Conservation (phyloP, 30 jellyfish, hydroid and myxozoan genomes). For the Aurelia coerulea region DNA sequence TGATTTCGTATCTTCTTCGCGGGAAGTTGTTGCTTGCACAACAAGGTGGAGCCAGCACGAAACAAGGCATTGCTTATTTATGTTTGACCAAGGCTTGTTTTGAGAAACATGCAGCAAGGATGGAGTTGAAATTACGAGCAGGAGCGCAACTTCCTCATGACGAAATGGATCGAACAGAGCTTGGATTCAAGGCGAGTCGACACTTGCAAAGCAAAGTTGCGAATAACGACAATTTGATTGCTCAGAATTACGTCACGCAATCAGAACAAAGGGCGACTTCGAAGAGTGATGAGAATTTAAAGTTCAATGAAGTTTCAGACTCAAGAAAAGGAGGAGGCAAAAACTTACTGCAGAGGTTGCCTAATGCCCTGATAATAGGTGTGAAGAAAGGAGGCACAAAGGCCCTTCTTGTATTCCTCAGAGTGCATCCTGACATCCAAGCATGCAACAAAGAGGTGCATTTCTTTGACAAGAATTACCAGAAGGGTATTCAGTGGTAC, state of each 20-base stretch:
- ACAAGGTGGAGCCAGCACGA: background rate
- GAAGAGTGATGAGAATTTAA: background rate
- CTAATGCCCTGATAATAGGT: constrained; percentile 87
- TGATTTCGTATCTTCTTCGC: background rate
- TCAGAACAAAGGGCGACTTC: background rate
- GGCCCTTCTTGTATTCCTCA: constrained; percentile 86
- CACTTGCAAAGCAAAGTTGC: background rate
- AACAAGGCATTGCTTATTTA: background rate
- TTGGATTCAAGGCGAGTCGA: background rate
- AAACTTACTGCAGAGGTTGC: constrained; percentile 52
- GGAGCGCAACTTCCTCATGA: background rate
- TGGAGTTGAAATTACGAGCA: background rate
- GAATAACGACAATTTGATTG: background rate
- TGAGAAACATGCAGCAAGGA: background rate
- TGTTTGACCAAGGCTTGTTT: background rate
- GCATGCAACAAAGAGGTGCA: constrained; percentile 83
- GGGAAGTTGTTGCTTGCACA: background rate
- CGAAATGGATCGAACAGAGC: background rate
- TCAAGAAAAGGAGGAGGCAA: background rate
- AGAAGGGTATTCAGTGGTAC: constrained; percentile 74
- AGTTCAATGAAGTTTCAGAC: background rate
- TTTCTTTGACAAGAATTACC: constrained; percentile 84
- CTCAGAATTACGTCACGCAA: background rate
- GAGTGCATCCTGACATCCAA: constrained; percentile 75
- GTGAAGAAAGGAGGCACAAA: constrained; percentile 96